Percentiles rank a stretch among this genome's conserved stretches.
Conservation (phyloP, 37 sponge, comb jelly and placozoan genomes). For the Axinella damicornis region DNA sequence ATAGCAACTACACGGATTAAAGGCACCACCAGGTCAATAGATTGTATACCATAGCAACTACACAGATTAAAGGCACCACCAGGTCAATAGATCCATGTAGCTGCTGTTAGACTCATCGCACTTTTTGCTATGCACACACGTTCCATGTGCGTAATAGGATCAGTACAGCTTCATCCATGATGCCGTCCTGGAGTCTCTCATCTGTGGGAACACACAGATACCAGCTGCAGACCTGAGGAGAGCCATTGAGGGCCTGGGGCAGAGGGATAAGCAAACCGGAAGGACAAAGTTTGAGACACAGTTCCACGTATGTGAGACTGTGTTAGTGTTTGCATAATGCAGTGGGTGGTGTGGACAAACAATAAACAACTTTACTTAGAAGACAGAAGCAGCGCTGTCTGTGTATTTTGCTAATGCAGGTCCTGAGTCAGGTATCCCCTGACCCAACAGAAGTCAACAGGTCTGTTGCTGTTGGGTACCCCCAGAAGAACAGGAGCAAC, state of each 20-base stretch:
- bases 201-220: not conserved
- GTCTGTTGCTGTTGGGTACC: not conserved
- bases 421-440: conserved; percentile 38
- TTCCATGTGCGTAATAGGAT: too few species aligned
- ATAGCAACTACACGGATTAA: not conserved
- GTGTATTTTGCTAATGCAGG: not conserved
- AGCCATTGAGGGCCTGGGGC: not conserved
- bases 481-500: conserved; percentile 16
- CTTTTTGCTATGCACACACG: too few species aligned
- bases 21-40: not conserved
- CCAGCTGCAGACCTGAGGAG: not conserved
- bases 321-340: too few species aligned
- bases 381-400: too few species aligned
- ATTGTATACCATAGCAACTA: not conserved
- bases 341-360: too few species aligned
- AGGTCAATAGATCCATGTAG: not conserved
- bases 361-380: too few species aligned
- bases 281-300: conserved; percentile 10
- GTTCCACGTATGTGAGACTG: not conserved
- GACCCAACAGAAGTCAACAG: conserved; percentile 15
- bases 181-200: not conserved
- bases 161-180: not conserved
- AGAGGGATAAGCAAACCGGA: not conserved
- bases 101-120: too few species aligned
- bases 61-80: not conserved